Base-by-base conservation (phyloP, 1,140 invertebrate genomes). In the Penaeus chinensis region DNA sequence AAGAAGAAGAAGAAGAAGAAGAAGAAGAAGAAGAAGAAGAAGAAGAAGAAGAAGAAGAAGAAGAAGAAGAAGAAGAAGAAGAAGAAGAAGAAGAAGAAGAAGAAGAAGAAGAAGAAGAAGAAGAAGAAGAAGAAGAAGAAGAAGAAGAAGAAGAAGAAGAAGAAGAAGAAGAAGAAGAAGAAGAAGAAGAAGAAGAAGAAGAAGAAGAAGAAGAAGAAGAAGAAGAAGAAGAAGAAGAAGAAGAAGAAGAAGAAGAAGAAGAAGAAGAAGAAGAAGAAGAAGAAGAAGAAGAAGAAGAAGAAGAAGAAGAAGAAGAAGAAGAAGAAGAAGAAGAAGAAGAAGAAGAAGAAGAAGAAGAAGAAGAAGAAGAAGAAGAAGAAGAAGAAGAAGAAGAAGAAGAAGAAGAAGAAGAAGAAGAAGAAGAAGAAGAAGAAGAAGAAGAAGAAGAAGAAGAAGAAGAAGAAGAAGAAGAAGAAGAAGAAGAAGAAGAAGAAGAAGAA, bases 391-490 rank as follows among this genome's bases (percentile, higher is more conserved):
- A n/a, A 2, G 61, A 4, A 13, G 18, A 20, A 10, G 8, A 60
- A 54, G 24, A 8, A 80, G n/a, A 60, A 20, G 62, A 20, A 3
- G 19, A 24, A 3, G 22, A 4, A 22, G 11, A 60, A 62, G 60
- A 60, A 20, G 47, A 20, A 80, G 24, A 62, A 1, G 62, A 18
- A 60, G 24, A 60, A 7, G n/a, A 27, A 62, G 7, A 54, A 16
- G 3, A n/a, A n/a, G 54, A 61, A 20, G 61, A 22, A 61, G 8
- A 32, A 8, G 13, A 20, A 24, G 66, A 24, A 18, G 22, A n/a
- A n/a, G 18, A n/a, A 54, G 60, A 54, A 80, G 22, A 81, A 80
- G 78, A 62, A 54, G 61, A 54, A 81, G 79, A 81, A n/a, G n/a
- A 54, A 10, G 16, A 2, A 24, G 27, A n/a, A 2, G 61, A 4